Conservation (phyloP, 1,140 invertebrate species). For the Philopotamus ludificatus region DNA sequence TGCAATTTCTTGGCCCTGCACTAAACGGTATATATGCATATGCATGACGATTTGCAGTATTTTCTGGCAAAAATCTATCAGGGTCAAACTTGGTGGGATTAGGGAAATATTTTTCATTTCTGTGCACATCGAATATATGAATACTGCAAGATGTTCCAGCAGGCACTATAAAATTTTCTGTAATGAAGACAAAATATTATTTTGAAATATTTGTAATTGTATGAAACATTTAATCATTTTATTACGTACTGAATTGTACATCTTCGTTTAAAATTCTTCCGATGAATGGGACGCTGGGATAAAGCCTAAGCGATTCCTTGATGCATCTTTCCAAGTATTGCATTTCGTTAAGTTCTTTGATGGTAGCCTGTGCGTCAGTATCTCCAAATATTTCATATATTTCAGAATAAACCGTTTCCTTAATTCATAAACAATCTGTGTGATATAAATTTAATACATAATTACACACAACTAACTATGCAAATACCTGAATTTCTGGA, state of each 20-base stretch:
- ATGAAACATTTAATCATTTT: no score
- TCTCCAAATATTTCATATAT: constrained; percentile 61
- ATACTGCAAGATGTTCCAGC: no score
- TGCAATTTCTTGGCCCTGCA: no score
- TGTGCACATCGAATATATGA: no score
- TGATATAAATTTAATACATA: no score
- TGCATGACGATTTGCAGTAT: constrained; percentile 32
- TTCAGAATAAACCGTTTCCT: constrained; percentile 63
- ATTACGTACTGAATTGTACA: constrained; percentile 46
- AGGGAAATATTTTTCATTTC: no score
- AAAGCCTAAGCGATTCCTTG: constrained; percentile 62
- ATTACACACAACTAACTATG: no score
- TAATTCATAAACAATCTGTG: no score
- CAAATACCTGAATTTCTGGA: constrained; percentile 46
- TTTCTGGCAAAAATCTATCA: constrained; percentile 33
- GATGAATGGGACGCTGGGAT: constrained; percentile 64
- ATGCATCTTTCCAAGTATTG: constrained; percentile 65
- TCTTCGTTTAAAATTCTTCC: constrained; percentile 50
- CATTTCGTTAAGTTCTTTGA: constrained; percentile 58
- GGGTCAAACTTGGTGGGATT: constrained; percentile 34
- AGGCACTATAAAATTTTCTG: no score
- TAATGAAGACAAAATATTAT: no score
- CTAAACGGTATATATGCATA: constrained; percentile 39
- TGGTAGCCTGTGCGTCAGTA: constrained; percentile 51
- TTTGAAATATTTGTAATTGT: no score